Evolutionary conservation across 2,888 invertebrate genomes (phyloP).

Genomic region (Dynastes tityus): DNA sequence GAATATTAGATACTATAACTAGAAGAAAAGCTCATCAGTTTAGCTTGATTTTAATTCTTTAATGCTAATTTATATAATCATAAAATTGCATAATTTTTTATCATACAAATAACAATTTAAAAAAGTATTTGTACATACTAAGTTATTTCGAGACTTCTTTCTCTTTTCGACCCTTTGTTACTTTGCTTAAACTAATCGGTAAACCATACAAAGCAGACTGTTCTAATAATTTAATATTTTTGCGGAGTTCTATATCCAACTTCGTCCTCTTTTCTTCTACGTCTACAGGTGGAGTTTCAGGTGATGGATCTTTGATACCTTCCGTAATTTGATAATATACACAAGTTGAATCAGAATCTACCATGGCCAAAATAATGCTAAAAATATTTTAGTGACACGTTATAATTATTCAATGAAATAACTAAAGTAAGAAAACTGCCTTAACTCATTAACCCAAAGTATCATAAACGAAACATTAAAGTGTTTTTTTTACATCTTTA

Average conservation of each 20-base stretch:
- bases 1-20: no score
- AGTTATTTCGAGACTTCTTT: background rate
- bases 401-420: no score
- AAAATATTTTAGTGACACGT: background rate
- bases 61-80: no score
- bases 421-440: no score
- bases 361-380: conserved; percentile 67
- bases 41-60: no score
- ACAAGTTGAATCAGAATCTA: conserved; percentile 70
- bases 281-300: conserved; percentile 59
- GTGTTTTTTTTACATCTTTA: no score
- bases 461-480: no score
- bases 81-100: no score
- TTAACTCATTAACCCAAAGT: no score
- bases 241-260: conserved; percentile 62
- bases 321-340: conserved; percentile 70
- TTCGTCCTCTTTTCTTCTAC: conserved; percentile 61
- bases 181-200: conserved; percentile 58
- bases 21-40: no score
- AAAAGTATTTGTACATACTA: conserved; percentile 1
- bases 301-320: conserved; percentile 63
- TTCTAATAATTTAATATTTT: conserved; percentile 60
- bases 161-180: background rate
- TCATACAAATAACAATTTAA: no score
- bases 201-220: conserved; percentile 63